A percentile compares a stretch with the other conserved stretches of the same genome.
phyloP scores from a whole-genome alignment of 1,140 invertebrate genomes.

The Bacillus rossius region DNA sequence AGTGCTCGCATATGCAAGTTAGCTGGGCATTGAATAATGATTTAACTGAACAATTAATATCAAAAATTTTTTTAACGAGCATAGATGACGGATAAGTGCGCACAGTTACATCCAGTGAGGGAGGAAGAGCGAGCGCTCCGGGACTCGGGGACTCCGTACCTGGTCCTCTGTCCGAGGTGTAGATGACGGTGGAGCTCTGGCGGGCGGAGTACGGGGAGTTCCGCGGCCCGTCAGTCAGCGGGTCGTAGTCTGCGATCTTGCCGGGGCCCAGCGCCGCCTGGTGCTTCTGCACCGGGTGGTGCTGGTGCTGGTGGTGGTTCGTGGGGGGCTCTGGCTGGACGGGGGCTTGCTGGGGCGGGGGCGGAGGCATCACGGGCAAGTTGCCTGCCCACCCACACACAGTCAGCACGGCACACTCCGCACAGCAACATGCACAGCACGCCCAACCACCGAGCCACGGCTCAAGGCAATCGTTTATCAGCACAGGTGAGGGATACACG shows the following conservation, averaged over 20 bases:
- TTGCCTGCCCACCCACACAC: slow-evolving; percentile 1
- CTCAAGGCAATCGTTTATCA: too few relatives aligned
- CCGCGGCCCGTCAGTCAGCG: slow-evolving; percentile 60
- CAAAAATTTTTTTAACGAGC: too few relatives aligned
- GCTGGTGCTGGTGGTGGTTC: slow-evolving; percentile 35
- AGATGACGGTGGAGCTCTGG: slow-evolving; percentile 73
- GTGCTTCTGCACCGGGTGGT: slow-evolving; percentile 30
- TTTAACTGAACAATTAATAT: too few relatives aligned
- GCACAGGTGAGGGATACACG: too few relatives aligned
- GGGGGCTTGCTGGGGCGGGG: neutral
- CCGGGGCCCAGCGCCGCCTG: slow-evolving; percentile 39
- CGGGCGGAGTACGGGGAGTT: slow-evolving; percentile 67
- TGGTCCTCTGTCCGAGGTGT: slow-evolving; percentile 67
- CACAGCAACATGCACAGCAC: neutral
- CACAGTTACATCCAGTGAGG: too few relatives aligned
- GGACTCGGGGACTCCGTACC: slow-evolving; percentile 40
- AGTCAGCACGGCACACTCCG: neutral
- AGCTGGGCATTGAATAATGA: too few relatives aligned
- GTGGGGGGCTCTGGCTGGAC: neutral
- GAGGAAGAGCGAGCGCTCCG: neutral
- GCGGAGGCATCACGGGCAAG: slow-evolving; percentile 25
- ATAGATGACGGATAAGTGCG: too few relatives aligned
- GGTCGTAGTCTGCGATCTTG: slow-evolving; percentile 76
- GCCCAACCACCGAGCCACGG: too few relatives aligned
- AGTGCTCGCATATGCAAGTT: too few relatives aligned